These are phyloP conservation scores for Lasiurus borealis DNA, from an alignment of 2,113 vertebrate genomes.

Conservation along the genomic window DNA sequence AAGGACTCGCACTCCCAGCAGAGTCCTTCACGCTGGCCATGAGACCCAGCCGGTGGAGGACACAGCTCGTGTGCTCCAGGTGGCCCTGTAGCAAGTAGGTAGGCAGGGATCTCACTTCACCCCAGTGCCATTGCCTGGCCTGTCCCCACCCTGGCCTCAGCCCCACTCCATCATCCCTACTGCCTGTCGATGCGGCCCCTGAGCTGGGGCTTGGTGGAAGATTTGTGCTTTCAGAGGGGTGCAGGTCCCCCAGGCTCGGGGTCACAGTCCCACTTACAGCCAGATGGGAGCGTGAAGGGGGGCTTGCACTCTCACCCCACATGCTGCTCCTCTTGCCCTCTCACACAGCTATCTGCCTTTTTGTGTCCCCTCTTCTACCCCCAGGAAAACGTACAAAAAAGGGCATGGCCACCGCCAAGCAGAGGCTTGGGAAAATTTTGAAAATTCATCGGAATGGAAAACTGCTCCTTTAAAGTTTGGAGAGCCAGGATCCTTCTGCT, in stretches of 20 bases:
- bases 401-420: slow-evolving; percentile 99
- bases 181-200: not conserved
- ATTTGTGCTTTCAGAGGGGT: not conserved
- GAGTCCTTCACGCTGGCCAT: not conserved
- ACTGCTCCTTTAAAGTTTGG: slow-evolving; percentile 94
- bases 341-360: not conserved
- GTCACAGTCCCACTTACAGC: rapidly evolving
- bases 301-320: not conserved
- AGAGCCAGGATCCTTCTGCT: slow-evolving; percentile 86
- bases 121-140: rapidly evolving
- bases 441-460: slow-evolving; percentile 99
- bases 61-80: not conserved
- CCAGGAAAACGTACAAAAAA: slow-evolving; percentile 98
- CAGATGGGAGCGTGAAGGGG: not conserved
- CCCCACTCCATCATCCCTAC: not conserved
- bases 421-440: slow-evolving; percentile 99
- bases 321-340: rapidly evolving
- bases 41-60: not conserved
- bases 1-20: slow-evolving; percentile 68
- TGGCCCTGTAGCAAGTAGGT: not conserved
- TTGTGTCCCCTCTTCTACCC: not conserved
- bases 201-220: rapidly evolving
- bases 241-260: rapidly evolving
- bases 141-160: rapidly evolving
- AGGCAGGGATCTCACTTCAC: not conserved